phyloP scores from a whole-genome alignment of 2,888 invertebrate species.

The Apodemia mormo region DNA sequence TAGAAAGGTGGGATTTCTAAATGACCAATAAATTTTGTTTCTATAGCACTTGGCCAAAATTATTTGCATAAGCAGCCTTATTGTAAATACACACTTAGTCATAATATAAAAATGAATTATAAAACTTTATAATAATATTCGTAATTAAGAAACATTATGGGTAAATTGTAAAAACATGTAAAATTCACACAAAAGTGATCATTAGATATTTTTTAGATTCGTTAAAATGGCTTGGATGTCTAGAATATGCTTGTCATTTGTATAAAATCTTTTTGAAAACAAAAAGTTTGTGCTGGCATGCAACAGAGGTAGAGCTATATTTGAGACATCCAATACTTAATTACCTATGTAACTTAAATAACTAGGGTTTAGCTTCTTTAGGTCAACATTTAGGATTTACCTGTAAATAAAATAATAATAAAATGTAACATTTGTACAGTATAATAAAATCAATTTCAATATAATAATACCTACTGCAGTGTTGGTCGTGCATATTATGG shows the following conservation, averaged over 20 bases:
- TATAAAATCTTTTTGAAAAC: constrained; percentile 1
- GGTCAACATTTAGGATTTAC: not conserved
- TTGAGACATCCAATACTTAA: not conserved
- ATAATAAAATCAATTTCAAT: too few species aligned
- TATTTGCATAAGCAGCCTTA: not conserved
- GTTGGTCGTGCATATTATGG: too few species aligned
- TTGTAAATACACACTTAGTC: not conserved
- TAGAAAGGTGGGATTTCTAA: too few species aligned
- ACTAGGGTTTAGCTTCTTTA: constrained; percentile 2
- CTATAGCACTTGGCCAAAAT: not conserved
- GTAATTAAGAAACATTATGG: not conserved
- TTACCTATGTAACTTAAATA: not conserved
- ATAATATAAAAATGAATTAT: constrained; percentile 1
- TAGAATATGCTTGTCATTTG: not conserved
- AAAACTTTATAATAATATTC: not conserved
- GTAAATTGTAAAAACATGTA: constrained; percentile 14
- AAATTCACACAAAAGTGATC: constrained; percentile 13
- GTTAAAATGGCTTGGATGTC: constrained; percentile 8
- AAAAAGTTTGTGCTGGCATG: not conserved
- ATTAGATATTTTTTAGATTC: not conserved
- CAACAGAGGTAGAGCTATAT: not conserved
- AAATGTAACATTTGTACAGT: not conserved
- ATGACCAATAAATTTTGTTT: not conserved
- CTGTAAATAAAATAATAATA: constrained; percentile 16
- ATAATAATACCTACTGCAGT: too few species aligned